Base-by-base conservation (phyloP, 92 coral and sea anemone species). In the Porites cylindrica region DNA sequence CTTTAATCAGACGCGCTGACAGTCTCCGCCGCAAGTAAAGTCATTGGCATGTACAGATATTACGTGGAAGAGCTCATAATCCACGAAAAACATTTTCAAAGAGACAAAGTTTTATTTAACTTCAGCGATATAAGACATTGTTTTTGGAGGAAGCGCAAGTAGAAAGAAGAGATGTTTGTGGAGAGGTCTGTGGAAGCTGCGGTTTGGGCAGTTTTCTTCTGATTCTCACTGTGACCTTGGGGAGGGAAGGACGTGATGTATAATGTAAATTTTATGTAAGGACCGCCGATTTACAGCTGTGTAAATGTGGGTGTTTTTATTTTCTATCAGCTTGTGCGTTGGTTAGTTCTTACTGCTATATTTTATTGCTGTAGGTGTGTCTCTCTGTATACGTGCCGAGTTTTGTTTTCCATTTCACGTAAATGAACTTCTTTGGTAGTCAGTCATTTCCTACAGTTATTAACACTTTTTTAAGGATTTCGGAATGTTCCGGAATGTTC, bases 71-170 rank as follows among this genome's bases (percentile, higher is more conserved):
- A 79, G 52, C 74, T 51, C 72, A 8, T 32, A 54, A 17, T 26
- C 56, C 70, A 70, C n/a, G 77, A 70, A 21, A 56, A 19, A 18
- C 77, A 70, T 10, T 56, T 72, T 80, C 19, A 47, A 70, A 70
- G 77, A 69, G 77, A 69, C 68, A 81, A 82, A 70, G 86, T 58
- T 66, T 29, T 71, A 59, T 82, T 82, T 56, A 82, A 56, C 70
- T 32, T 26, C 78, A 60, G 13, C 53, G 64, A 53, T 80, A 14
- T 51, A 68, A 7, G 84, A 18, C 21, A 51, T 20, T 53, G 17
- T 23, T 54, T 70, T 11, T 68, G 29, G 51, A 51, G 38, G 77
- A 52, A 81, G 19, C 26, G 18, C 73, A 68, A 51, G n/a, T 59
- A 26, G n/a, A 54, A 43, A 66, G 58, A 8, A 4, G 50, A 68